These are phyloP conservation scores for Poeciliopsis prolifica DNA, from an alignment of 2,113 vertebrate genomes.

Conservation along the genomic window DNA sequence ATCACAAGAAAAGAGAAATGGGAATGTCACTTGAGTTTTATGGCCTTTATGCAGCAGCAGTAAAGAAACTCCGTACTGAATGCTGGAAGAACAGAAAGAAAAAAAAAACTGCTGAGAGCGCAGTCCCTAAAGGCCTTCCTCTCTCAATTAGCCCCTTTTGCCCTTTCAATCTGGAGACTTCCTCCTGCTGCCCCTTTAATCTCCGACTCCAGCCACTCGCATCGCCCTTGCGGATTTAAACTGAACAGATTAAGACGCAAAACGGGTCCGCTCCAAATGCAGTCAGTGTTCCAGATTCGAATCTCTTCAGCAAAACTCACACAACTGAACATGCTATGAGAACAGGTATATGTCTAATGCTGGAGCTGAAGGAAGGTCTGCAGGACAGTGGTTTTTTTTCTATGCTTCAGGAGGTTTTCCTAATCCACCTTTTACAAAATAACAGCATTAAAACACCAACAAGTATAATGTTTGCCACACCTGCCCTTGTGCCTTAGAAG, in stretches of 20 bases:
- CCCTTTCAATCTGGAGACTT: conserved; percentile 45
- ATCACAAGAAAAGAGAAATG: not conserved
- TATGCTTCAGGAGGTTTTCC: too few species aligned
- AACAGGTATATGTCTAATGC: too few species aligned
- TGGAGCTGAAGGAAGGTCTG: not conserved
- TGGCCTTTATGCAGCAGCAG: not conserved
- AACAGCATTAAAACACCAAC: not conserved
- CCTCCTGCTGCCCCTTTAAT: not conserved
- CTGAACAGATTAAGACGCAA: not conserved
- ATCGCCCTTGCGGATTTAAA: conserved; percentile 33
- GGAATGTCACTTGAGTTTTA: not conserved
- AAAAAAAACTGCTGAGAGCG: conserved; percentile 39
- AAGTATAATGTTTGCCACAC: too few species aligned
- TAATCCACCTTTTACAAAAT: too few species aligned
- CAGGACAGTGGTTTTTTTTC: not conserved
- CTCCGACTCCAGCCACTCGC: conserved; percentile 5
- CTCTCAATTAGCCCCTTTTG: conserved; percentile 11
- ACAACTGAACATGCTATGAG: too few species aligned
- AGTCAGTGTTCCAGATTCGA: too few species aligned
- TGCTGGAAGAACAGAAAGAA: conserved; percentile 16
- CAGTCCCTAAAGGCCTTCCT: conserved; percentile 3
- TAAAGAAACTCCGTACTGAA: conserved; percentile 19
- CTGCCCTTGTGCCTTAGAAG: conserved; percentile 16
- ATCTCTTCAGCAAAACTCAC: too few species aligned
- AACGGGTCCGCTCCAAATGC: not conserved